Evolutionary conservation across 2,888 invertebrate genomes (phyloP), one percentile per base, ranked within the genome.

Genomic region (Trissolcus japonicus): DNA sequence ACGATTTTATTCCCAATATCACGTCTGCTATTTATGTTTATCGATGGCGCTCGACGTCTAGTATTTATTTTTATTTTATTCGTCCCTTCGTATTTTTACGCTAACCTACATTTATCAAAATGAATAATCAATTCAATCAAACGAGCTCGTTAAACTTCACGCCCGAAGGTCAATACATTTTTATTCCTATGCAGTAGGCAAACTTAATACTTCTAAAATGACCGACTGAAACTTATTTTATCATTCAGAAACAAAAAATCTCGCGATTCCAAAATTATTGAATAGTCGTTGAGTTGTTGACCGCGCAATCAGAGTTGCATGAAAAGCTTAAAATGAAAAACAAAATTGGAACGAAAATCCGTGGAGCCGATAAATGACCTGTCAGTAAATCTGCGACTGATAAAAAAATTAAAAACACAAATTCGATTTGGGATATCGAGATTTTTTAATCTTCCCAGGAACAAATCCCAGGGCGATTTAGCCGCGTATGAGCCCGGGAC

Each of bases 381-480:
- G 53, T 19, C 19, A 19, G 19, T 43, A 63, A 51, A 25, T 53
- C 43, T 54, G 41, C 13, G 35, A 48, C 16, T 46, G 46, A 16
- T 14, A 16, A 16, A 46, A 25, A 51, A 43, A 46, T 56, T 4
- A 43, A 59, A 53, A 67, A 53, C 46, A 67, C 48, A 59, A 67
- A 67, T 57, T 51, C 25, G 55, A 21, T 55, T 46, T 35, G 21
- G 41, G 16, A 19, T 14, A 9, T 29, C 25, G 25, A 13, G 56
- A 51, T 56, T 41, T 53, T 55, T 65, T 65, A 65, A 65, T 55
- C 17, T 65, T 35, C 6, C 3, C 35, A 21, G 6, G 16, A 54
- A 25, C 43, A 53, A 54, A 54, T 62, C 53, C 16, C 41, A 17
- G 17, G 16, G 51, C 29, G 41, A 41, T 53, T 62, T 62, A 11